These are phyloP conservation scores for Halocaridina rubra DNA, from an alignment of 2,888 invertebrate species.

Conservation along the genomic window DNA sequence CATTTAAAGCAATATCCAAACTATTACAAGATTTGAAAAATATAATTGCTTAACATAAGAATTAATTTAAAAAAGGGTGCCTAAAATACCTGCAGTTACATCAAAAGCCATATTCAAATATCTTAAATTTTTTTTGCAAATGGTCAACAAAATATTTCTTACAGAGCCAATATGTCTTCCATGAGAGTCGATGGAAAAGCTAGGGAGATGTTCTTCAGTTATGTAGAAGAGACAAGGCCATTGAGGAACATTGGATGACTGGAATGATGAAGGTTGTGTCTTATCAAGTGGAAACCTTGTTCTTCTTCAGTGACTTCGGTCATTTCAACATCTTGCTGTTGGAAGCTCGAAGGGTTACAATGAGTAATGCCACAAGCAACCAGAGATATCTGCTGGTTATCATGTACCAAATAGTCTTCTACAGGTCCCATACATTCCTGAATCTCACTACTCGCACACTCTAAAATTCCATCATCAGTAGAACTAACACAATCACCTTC, in stretches of 20 bases:
- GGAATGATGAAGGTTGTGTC: slow-evolving; percentile 46
- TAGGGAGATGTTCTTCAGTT: slow-evolving; percentile 40
- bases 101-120: too few relatives aligned
- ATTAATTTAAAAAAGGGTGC: too few relatives aligned
- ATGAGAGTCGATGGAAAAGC: slow-evolving; percentile 48
- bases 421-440: slow-evolving; percentile 16
- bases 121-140: too few relatives aligned
- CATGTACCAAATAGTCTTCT: slow-evolving; percentile 42
- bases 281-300: slow-evolving; percentile 34
- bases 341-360: slow-evolving; percentile 34
- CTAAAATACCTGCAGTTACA: too few relatives aligned
- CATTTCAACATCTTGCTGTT: slow-evolving; percentile 24
- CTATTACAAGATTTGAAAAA: too few relatives aligned
- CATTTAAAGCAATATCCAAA: too few relatives aligned
- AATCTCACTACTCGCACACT: neutral
- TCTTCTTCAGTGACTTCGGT: slow-evolving; percentile 13
- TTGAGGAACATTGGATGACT: slow-evolving; percentile 51
- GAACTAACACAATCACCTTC: neutral
- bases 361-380: slow-evolving; percentile 53
- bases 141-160: too few relatives aligned
- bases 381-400: slow-evolving; percentile 38
- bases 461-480: neutral
- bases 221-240: slow-evolving; percentile 55
- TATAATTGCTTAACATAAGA: too few relatives aligned
- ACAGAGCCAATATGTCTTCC: slow-evolving; percentile 57